Base-by-base conservation (phyloP, 2,888 invertebrate genomes). In the Folsomia candida region DNA sequence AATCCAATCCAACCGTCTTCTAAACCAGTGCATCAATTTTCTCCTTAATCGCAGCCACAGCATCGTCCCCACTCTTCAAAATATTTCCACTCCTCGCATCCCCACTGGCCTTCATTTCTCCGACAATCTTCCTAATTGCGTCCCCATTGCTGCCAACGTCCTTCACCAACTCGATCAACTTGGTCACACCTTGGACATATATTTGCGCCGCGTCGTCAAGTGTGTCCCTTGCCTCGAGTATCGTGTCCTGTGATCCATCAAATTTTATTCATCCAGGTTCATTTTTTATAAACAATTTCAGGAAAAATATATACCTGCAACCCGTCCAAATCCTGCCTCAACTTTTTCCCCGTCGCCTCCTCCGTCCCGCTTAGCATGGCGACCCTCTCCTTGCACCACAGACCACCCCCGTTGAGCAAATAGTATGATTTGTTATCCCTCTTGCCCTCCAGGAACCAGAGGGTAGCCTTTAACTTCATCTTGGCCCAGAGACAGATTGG, bases 371-470 rank as follows among this genome's bases (percentile, higher is more conserved):
- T 22, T 14, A 54, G 22, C 6, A 54, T 65, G 2, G 68, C 51
- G 29, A 54, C 22, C n/a, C 72, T 57, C 59, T 69, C 29, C 24
- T 51, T 27, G 20, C 1, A 14, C 72, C 72, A 72, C 1, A 69
- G 66, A 60, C 26, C 57, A 18, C 66, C 72, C 14, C 72, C 72
- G 27, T 72, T 58, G 1, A 59, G 69, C 54, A 72, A 58, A 47
- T 72, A 72, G 58, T 69, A 72, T 11, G 69, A 69, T 57, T 72
- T 72, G 69, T 72, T 69, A 37, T 72, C 72, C 29, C 69, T 51
- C 20, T 47, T 69, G 25, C 72, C 69, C 20, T 72, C 57, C 20
- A 72, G 22, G 28, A 37, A 69, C 64, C 66, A 61, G 24, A 72
- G 27, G 3, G 58, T 14, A 6, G 51, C 47, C 51, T 62, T 68